Percentiles rank a stretch among this genome's conserved stretches.
Conservation (phyloP, 2,113 vertebrate species). For the Prunella himalayana region DNA sequence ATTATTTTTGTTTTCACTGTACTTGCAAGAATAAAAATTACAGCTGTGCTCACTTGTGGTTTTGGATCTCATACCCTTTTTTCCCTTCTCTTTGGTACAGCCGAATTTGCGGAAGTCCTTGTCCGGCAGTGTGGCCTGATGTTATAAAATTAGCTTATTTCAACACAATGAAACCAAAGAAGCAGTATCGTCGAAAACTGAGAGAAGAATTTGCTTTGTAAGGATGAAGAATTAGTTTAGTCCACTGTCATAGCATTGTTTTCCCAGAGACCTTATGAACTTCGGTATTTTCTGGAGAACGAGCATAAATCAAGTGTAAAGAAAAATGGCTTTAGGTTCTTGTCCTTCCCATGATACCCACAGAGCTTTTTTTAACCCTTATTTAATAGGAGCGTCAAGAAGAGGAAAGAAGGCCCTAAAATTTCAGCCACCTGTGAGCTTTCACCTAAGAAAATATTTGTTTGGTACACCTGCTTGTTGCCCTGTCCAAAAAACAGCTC, state of each 20-base stretch:
- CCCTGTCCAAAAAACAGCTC: neutral
- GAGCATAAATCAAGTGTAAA: neutral
- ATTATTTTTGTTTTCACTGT: neutral
- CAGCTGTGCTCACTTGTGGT: neutral
- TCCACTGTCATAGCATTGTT: constrained; percentile 1
- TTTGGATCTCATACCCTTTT: neutral
- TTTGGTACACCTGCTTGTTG: neutral
- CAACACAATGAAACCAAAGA: constrained; percentile 99
- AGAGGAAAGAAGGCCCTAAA: neutral
- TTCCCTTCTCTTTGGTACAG: constrained; percentile 69
- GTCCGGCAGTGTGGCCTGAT: constrained; percentile 97
- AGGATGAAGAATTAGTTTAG: constrained; percentile 68
- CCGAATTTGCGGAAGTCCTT: constrained; percentile 96
- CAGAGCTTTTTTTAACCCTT: neutral
- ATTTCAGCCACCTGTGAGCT: neutral
- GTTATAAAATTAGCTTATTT: constrained; percentile 99
- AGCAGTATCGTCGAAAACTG: constrained; percentile 93
- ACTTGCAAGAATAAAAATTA: neutral
- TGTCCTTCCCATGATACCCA: neutral
- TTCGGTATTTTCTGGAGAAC: neutral
- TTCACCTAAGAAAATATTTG: neutral
- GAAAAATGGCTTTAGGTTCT: neutral
- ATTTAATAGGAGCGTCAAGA: neutral
- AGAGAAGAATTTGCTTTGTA: constrained; percentile 98
- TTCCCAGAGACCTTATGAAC: neutral